Conservation (phyloP, 2,888 invertebrate genomes). For the Caenorhabditis sp. region DNA sequence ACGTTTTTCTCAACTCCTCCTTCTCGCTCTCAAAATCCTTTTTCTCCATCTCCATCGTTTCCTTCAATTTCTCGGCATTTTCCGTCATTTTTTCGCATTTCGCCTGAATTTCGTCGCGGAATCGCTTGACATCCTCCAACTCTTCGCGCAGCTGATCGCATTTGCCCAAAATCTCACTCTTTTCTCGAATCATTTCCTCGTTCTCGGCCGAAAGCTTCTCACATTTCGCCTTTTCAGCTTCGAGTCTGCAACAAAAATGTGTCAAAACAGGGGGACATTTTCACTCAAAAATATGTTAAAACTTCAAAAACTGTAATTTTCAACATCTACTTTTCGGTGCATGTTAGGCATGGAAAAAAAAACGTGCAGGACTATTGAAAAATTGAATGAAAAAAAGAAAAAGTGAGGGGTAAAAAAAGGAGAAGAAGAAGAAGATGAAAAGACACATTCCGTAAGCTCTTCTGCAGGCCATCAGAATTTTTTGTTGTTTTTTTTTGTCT, state of each 20-base stretch:
- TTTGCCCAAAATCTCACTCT: constrained; percentile 28
- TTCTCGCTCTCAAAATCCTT: constrained; percentile 9
- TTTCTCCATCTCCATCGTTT: background rate
- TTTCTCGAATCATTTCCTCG: background rate
- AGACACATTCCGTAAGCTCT: background rate
- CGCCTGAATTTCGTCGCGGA: constrained; percentile 27
- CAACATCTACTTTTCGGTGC: constrained; percentile 1
- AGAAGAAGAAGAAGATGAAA: background rate
- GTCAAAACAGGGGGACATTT: no score
- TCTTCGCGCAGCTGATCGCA: constrained; percentile 23
- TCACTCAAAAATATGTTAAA: no score
- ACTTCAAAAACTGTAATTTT: no score
- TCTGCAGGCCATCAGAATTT: no score
- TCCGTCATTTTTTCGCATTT: constrained; percentile 26
- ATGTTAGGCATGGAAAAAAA: background rate
- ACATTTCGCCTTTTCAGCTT: constrained; percentile 33
- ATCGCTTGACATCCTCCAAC: constrained; percentile 23
- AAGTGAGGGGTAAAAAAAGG: background rate
- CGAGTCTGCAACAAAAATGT: constrained; percentile 19
- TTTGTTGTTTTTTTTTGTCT: background rate
- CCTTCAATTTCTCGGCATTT: constrained; percentile 15
- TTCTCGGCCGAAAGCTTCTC: constrained; percentile 18
- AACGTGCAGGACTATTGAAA: background rate
- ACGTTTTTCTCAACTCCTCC: background rate
- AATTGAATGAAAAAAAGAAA: background rate